Evolutionary conservation across 2,113 vertebrate species (phyloP).

Genomic region (Paraplagusia blochii): DNA sequence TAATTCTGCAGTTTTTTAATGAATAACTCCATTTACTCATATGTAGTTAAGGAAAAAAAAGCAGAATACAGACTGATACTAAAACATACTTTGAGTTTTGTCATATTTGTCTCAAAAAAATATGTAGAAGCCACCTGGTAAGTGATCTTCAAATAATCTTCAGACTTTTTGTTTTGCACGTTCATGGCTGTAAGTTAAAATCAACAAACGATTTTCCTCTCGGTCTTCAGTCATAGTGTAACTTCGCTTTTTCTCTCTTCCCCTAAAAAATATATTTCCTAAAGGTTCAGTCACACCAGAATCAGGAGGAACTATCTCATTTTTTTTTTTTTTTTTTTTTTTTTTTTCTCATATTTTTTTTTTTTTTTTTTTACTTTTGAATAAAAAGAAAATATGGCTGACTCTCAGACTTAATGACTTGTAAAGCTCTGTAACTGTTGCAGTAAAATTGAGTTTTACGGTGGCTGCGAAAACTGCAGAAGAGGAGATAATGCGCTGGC

Average conservation of each 20-base stretch:
- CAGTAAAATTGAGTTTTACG: constrained; percentile 40
- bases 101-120: no score
- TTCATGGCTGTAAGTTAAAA: no score
- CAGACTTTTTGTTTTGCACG: no score
- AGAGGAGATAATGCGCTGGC: constrained; percentile 16
- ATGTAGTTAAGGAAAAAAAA: no score
- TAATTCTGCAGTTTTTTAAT: no score
- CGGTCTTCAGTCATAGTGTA: not conserved
- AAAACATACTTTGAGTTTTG: no score
- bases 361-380: not conserved
- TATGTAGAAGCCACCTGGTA: no score
- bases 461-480: constrained; percentile 24
- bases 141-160: no score
- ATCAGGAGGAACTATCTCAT: constrained; percentile 2
- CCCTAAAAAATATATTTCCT: constrained; percentile 3
- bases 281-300: constrained; percentile 2
- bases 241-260: constrained; percentile 5
- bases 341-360: constrained; percentile 17
- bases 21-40: no score
- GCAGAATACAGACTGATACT: no score
- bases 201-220: constrained; percentile 4
- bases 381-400: constrained; percentile 15
- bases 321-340: constrained; percentile 9
- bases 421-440: constrained; percentile 28
- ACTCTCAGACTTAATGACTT: constrained; percentile 35